These are phyloP conservation scores for Oeneis ivallda DNA, from an alignment of 2,888 invertebrate genomes.

Conservation along the genomic window DNA sequence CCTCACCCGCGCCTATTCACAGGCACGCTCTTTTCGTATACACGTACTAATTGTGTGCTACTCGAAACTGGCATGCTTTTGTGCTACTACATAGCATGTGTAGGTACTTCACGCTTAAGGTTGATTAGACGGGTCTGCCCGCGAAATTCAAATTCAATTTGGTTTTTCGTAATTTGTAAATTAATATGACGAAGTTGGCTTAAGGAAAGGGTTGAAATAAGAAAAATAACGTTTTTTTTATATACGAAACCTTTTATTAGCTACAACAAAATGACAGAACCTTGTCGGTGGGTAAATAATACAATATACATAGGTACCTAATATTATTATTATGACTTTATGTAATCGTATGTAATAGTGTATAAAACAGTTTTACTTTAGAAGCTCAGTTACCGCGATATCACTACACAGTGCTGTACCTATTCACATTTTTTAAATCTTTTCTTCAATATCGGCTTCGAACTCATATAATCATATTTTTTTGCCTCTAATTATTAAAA, in stretches of 20 bases:
- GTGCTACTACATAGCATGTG: no score
- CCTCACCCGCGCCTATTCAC: no score
- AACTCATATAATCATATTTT: constrained; percentile 39
- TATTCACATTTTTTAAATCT: constrained; percentile 61
- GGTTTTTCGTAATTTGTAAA: no score
- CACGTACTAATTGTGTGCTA: no score
- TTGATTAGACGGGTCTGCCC: no score
- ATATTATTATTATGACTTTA: constrained; percentile 25
- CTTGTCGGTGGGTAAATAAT: constrained; percentile 59
- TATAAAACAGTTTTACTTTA: constrained; percentile 76
- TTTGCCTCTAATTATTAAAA: no score
- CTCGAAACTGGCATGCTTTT: no score
- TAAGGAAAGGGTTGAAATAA: no score
- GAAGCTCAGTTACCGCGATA: constrained; percentile 79
- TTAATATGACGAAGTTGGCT: no score
- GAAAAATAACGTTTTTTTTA: constrained; percentile 42
- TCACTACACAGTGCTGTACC: constrained; percentile 75
- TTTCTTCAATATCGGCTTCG: constrained; percentile 64
- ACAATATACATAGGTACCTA: constrained; percentile 52
- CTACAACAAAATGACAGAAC: constrained; percentile 74
- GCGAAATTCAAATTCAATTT: no score
- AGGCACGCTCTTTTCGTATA: no score
- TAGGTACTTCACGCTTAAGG: no score
- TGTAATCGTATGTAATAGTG: constrained; percentile 56
- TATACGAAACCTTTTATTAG: constrained; percentile 76